Base-by-base conservation (phyloP, 2,113 vertebrate species). In the Heterochromis multidens region DNA sequence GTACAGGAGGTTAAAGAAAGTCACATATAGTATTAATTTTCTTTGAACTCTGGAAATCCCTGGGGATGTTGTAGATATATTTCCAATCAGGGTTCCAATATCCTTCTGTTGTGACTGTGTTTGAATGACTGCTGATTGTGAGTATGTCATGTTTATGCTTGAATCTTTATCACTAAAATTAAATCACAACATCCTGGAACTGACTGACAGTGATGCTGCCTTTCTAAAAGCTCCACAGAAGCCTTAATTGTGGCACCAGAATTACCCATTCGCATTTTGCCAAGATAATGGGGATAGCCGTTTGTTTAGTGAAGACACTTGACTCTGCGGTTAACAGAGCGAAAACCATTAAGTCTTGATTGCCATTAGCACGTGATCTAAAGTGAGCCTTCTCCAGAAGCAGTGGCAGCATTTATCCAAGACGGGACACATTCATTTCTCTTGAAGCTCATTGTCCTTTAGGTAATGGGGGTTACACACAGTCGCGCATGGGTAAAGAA, bases 391-490 rank as follows among this genome's bases (percentile, higher is more conserved):
- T 58, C 65, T 59, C 82, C 72, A 84, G 37, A 83, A 57, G 23
- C 84, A 62, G 35, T 46, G 52, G n/a, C 35, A 81, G 49, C 78
- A 86, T 94, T 93, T 77, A 83, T 91, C 63, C 79, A 40, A 16
- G 25, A 31, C n/a, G 4, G 65, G 46, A 82, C 80, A 76, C 61
- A 23, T 79, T 83, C 21, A 70, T 90, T 79, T 79, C 43, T 86
- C 84, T 78, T 54, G 46, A 43, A 85, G 80, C 81, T 84, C 21
- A 46, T 83, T 91, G 89, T 94, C 88, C 91, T 93, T 86, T 84
- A 77, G 87, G 88, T 93, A 92, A 95, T 85, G 87, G 85, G 81
- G 82, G 90, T 93, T 87, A 83, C 78, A 88, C 43, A 59, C 79
- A 81, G 54, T 86, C 43, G 62, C 6, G 35, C 83, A 82, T 61